Evolutionary conservation across 2,113 vertebrate species (phyloP), one percentile per base, ranked within the genome.

Genomic region (Pseudorasbora parva): DNA sequence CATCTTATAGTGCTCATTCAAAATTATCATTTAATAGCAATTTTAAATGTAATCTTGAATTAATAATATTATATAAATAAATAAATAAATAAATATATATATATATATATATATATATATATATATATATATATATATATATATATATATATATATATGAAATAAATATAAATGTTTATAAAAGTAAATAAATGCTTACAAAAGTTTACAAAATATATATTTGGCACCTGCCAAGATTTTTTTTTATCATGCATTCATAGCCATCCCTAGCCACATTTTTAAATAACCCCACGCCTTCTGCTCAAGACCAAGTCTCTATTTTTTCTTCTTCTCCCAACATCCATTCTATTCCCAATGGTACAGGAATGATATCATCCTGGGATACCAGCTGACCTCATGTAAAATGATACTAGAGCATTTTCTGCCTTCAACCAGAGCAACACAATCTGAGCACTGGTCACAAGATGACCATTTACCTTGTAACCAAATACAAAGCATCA

Each of bases 301-400:
- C 68, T 43, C 15, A 45, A 47, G 17, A 77, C 21, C 21, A 37
- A 57, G 37, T 5, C 12, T 25, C 43, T 30, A 19, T 1, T 5
- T 51, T 15, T 15, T 2, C 4, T 54, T 41, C 9, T 60, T 81
- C 25, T 68, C 11, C 74, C 27, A 80, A 27, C 43, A 62, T 57
- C 66, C 27, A 41, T 21, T 37, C 12, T 33, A 23, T 47, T 85
- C 60, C 33, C 72, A 47, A 17, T 41, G 43, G 23, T 37, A 56
- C 56, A 14, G 51, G 68, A 41, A 87, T 87, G 80, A 87, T 78
- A 83, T 83, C 86, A 87, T 86, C 77, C 12, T 62, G 82, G 73
- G 60, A 69, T 83, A 85, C 77, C 87, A 84, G 84, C 87, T 88
- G 87, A 88, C 79, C 81, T 49, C 33, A 77, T n/a, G 71, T 84